Conservation (phyloP, 1,140 invertebrate genomes). For the Cherax destructor region DNA sequence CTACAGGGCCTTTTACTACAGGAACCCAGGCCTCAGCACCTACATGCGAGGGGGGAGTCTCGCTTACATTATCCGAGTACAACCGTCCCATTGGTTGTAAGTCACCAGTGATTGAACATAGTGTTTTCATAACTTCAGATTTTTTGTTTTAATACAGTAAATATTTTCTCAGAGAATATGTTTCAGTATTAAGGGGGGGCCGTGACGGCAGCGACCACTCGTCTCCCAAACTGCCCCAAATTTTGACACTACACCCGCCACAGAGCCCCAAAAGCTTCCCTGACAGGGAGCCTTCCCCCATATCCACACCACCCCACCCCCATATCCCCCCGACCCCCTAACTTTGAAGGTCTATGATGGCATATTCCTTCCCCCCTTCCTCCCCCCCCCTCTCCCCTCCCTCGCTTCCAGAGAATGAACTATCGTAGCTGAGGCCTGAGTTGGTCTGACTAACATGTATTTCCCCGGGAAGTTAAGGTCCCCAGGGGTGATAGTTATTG, state of each 20-base stretch:
- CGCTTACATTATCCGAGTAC: conserved; percentile 46
- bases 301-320: not conserved
- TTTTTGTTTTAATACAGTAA: not conserved
- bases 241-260: not conserved
- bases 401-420: too few relatives aligned
- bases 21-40: not conserved
- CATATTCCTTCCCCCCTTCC: not conserved
- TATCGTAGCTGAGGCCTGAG: too few relatives aligned
- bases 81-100: conserved; percentile 54
- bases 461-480: too few relatives aligned
- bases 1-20: not conserved
- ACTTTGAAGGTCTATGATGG: not conserved
- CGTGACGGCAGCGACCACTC: too few relatives aligned
- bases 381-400: not conserved
- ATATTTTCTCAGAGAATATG: not conserved
- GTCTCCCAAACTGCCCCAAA: not conserved
- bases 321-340: too few relatives aligned
- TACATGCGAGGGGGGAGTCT: not conserved
- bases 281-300: not conserved
- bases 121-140: conserved; percentile 8
- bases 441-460: too few relatives aligned
- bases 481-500: too few relatives aligned
- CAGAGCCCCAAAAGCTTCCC: not conserved
- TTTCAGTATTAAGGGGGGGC: conserved; percentile 20
- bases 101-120: conserved; percentile 53